A percentile compares a stretch with the other conserved stretches of the same genome.
phyloP scores from a whole-genome alignment of 64 coral and sea anemone genomes.

The Orbicella faveolata region DNA sequence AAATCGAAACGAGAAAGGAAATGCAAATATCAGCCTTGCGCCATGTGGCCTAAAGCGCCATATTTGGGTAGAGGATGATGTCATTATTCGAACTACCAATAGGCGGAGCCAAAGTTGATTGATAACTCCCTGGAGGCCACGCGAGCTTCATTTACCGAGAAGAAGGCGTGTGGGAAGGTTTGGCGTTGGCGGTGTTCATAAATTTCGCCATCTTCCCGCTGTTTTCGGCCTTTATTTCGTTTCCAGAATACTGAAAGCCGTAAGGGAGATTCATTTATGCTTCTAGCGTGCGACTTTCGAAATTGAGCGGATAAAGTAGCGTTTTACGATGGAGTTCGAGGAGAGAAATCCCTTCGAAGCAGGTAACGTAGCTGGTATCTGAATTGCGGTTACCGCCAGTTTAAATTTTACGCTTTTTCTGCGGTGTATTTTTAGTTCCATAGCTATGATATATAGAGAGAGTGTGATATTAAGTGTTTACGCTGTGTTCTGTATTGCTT shows the following conservation, averaged over 20 bases:
- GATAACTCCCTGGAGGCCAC: slow-evolving; percentile 33
- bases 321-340: slow-evolving; percentile 14
- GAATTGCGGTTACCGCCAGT: slow-evolving; percentile 15
- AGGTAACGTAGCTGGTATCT: slow-evolving; percentile 15
- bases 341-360: slow-evolving; percentile 44
- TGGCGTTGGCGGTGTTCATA: not conserved
- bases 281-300: not conserved
- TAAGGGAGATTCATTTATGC: not conserved
- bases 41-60: not conserved
- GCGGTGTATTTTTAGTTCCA: not conserved
- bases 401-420: not conserved
- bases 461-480: not conserved
- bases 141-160: slow-evolving; percentile 12
- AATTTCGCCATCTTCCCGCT: not conserved
- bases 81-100: slow-evolving; percentile 21
- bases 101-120: slow-evolving; percentile 46
- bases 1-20: not conserved
- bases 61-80: slow-evolving; percentile 34
- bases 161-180: slow-evolving; percentile 32
- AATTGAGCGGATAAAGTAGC: not conserved
- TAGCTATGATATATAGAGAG: not conserved
- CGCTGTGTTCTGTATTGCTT: not conserved
- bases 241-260: not conserved
- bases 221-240: not conserved
- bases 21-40: not conserved